phyloP scores from a whole-genome alignment of 2,113 vertebrate genomes.

The Ptilorrhoa leucosticta region DNA sequence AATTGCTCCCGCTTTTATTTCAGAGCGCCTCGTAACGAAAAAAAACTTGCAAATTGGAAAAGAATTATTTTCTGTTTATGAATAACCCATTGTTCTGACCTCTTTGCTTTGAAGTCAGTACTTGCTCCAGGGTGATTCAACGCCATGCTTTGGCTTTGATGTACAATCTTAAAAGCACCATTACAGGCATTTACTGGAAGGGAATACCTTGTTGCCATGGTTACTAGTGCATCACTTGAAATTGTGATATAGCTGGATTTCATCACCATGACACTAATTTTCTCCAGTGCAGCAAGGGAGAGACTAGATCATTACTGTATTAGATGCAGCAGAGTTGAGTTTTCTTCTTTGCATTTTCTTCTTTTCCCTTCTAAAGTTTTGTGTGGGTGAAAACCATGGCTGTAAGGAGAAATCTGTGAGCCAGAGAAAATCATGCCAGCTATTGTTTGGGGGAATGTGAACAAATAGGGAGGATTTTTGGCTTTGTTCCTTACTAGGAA shows the following conservation, averaged over 20 bases:
- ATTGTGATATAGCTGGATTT: constrained; percentile 29
- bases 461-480: background rate
- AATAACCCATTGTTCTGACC: constrained; percentile 37
- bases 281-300: background rate
- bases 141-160: constrained; percentile 30
- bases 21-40: background rate
- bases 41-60: background rate
- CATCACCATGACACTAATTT: constrained; percentile 44
- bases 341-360: background rate
- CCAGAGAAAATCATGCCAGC: background rate
- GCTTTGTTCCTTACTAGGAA: background rate
- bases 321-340: background rate
- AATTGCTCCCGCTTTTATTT: background rate
- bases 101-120: constrained; percentile 33
- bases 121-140: constrained; percentile 41
- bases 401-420: background rate
- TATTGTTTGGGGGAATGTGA: background rate
- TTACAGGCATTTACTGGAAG: constrained; percentile 36
- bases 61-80: constrained; percentile 26
- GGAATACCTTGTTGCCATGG: constrained; percentile 39
- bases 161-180: constrained; percentile 42
- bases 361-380: background rate
- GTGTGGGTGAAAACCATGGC: background rate
- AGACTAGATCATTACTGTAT: background rate
- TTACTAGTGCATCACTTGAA: constrained; percentile 20